Percentiles rank a stretch among this genome's conserved stretches.
phyloP scores from a whole-genome alignment of 2,113 vertebrate genomes.

The Percopsis transmontana region DNA sequence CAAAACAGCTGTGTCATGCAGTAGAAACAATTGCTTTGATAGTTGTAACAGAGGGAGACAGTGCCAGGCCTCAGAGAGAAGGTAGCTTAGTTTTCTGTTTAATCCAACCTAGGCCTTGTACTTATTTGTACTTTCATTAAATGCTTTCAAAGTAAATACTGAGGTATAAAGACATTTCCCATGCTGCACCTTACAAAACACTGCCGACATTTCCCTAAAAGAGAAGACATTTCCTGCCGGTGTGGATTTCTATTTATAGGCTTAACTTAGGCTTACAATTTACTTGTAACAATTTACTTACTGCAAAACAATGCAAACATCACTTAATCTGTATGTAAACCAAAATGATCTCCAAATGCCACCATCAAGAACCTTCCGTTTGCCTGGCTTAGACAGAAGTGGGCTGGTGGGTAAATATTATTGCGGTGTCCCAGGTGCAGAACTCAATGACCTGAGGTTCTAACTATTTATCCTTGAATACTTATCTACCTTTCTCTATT shows the following conservation, averaged over 20 bases:
- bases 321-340: constrained; percentile 21
- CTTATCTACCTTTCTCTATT: background rate
- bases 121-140: constrained; percentile 27
- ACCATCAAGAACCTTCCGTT: constrained; percentile 17
- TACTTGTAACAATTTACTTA: constrained; percentile 33
- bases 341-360: constrained; percentile 25
- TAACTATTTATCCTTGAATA: background rate
- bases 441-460: constrained; percentile 15
- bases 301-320: constrained; percentile 48
- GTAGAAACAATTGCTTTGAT: constrained; percentile 11
- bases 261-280: constrained; percentile 15
- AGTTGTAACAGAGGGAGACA: constrained; percentile 5
- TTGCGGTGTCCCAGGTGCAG: constrained; percentile 28
- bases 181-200: constrained; percentile 41
- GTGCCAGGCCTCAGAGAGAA: too few species aligned
- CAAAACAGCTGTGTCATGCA: constrained; percentile 23
- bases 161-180: constrained; percentile 27
- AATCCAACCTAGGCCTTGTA: background rate
- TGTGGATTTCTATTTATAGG: constrained; percentile 11
- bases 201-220: constrained; percentile 43
- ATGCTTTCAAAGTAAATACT: background rate
- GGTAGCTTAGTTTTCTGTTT: background rate
- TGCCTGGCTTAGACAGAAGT: constrained; percentile 7
- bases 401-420: constrained; percentile 54
- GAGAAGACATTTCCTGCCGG: constrained; percentile 17